Conservation (phyloP, 1,140 invertebrate genomes). For the Sinonovacula constricta region DNA sequence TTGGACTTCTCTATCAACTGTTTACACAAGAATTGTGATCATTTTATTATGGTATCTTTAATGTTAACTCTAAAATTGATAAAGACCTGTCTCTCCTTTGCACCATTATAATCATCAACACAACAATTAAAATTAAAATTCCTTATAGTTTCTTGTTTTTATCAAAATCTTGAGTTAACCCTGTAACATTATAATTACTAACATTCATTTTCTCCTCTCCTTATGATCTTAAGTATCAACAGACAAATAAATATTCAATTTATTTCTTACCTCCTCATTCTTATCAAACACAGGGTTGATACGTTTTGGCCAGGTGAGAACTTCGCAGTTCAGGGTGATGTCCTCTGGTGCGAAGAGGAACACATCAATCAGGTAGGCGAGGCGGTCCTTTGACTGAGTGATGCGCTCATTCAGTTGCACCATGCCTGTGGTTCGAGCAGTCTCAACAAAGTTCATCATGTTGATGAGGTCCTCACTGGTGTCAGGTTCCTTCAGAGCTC, state of each 20-base stretch:
- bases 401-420: slow-evolving; percentile 73
- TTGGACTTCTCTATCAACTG: slow-evolving; percentile 89
- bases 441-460: slow-evolving; percentile 75
- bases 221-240: too few species aligned
- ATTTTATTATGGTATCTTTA: too few species aligned
- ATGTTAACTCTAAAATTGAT: too few species aligned
- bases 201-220: too few species aligned
- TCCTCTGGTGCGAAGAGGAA: slow-evolving; percentile 76
- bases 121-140: too few species aligned
- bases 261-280: slow-evolving; percentile 75
- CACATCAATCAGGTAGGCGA: slow-evolving; percentile 77
- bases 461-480: slow-evolving; percentile 75
- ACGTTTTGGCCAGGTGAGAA: slow-evolving; percentile 76
- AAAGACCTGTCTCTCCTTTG: too few species aligned
- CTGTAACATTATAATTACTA: background rate
- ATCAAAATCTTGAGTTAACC: background rate
- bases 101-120: too few species aligned
- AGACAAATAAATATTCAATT: background rate
- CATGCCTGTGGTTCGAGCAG: slow-evolving; percentile 74
- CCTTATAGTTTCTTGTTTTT: too few species aligned
- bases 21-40: too few species aligned
- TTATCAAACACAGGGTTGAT: slow-evolving; percentile 78
- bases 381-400: slow-evolving; percentile 70
- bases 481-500: slow-evolving; percentile 73
- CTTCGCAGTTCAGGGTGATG: slow-evolving; percentile 76